Percentiles rank a stretch among this genome's conserved stretches.
Evolutionary conservation across 37 sponge, comb jelly and placozoan genomes (phyloP).

Genomic region (Hormiphora californensis): DNA sequence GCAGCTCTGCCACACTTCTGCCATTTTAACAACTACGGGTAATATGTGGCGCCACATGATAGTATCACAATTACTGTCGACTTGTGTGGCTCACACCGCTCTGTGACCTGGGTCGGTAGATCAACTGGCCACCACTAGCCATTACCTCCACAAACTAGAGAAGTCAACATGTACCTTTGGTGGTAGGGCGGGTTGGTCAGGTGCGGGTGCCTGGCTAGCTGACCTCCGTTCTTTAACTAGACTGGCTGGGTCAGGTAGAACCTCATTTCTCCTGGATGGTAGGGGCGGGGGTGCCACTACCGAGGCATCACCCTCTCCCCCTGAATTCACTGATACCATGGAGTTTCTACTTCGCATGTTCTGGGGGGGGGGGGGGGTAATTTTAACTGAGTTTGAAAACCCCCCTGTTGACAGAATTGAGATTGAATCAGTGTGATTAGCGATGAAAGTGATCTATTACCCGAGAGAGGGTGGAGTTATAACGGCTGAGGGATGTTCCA

Average conservation of each 20-base stretch:
- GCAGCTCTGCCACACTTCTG: too few relatives aligned
- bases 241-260: not conserved
- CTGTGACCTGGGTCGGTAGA: too few relatives aligned
- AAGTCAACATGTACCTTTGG: too few relatives aligned
- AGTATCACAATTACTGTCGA: too few relatives aligned
- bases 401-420: too few relatives aligned
- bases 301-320: not conserved
- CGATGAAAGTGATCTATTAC: not conserved
- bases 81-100: too few relatives aligned
- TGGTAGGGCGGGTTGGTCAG: slow-evolving; percentile 27
- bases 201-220: not conserved
- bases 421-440: not conserved
- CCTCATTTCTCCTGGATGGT: not conserved
- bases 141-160: too few relatives aligned
- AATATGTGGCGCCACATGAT: too few relatives aligned
- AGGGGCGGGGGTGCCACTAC: slow-evolving; percentile 5
- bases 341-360: slow-evolving; percentile 36
- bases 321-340: slow-evolving; percentile 28
- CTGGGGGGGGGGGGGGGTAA: not conserved
- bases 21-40: too few relatives aligned
- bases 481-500: slow-evolving; percentile 11
- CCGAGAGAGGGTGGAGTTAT: slow-evolving; percentile 40
- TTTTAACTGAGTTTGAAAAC: too few relatives aligned
- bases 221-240: slow-evolving; percentile 13
- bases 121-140: too few relatives aligned